Conservation (phyloP, 2,797 vertebrate species). For the Poeciliopsis infans region DNA sequence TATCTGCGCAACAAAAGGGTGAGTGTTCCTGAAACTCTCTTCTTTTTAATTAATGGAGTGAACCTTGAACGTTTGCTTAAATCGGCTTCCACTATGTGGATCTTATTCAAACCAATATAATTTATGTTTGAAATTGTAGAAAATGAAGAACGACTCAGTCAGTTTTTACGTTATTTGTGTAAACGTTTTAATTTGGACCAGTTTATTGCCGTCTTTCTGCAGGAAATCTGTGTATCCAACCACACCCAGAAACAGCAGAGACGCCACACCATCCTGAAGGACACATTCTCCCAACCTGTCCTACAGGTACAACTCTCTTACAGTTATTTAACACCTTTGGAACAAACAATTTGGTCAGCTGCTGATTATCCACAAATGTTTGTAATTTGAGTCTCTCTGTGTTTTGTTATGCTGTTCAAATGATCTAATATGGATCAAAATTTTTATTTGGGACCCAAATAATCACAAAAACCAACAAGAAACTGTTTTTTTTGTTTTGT, state of each 20-base stretch:
- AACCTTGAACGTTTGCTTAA: neutral
- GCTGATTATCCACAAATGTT: neutral
- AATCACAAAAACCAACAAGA: neutral
- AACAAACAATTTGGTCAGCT: neutral
- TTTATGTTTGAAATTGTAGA: neutral
- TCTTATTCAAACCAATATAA: neutral
- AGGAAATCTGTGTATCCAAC: slow-evolving; percentile 97
- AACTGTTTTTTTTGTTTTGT: neutral
- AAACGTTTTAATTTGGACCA: slow-evolving; percentile 2
- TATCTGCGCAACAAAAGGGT: slow-evolving; percentile 98
- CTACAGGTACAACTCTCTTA: slow-evolving; percentile 74
- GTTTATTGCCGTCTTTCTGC: slow-evolving; percentile 38
- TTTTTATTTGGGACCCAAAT: neutral
- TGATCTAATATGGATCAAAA: neutral
- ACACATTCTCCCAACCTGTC: slow-evolving; percentile 78
- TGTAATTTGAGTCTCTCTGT: neutral
- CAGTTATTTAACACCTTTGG: neutral
- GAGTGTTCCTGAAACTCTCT: slow-evolving; percentile 25
- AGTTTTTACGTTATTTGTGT: neutral
- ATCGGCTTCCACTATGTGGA: neutral
- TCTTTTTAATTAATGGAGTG: slow-evolving; percentile 10
- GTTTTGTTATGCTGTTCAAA: neutral
- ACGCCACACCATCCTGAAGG: slow-evolving; percentile 77
- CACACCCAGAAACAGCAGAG: slow-evolving; percentile 90
- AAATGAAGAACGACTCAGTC: neutral